Evolutionary conservation across 1,140 invertebrate species (phyloP), one percentile per base, ranked within the genome.

Genomic region (Drosophila arawakana): DNA sequence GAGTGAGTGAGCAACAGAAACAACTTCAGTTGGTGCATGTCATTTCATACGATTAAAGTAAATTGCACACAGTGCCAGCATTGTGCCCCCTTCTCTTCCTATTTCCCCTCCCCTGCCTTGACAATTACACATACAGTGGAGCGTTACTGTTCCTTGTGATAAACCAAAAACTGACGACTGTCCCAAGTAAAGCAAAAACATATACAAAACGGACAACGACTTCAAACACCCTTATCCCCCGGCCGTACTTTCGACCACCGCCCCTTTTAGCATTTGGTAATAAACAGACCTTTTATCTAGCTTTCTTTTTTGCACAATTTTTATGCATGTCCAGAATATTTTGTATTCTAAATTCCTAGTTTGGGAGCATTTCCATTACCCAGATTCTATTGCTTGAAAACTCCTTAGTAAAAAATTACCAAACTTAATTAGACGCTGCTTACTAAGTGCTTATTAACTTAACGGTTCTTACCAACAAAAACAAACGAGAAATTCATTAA

Each of bases 241-340:
- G 18, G 18, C 18, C 18, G 13, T 30, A 30, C 25, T 6, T 41
- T 35, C 25, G 0, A 5, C 25, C 25, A 30, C 25, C 25, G 6
- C 25, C 25, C 25, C 25, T 5, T 30, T 30, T 30, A 30, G 4
- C 25, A 1, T 3, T 30, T 4, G 3, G 3, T 30, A 30, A 30
- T 30, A 30, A 30, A 30, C 6, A 30, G 3, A 30, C 2, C 25
- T 30, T 2, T 2, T 2, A 30, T 30, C 25, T 4, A 76, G 73
- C 68, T 73, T 44, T 65, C 49, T 67, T 59, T 15, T 43, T 34
- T 60, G 55, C 47, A 41, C 50, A 77, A 69, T 59, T 73, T 73
- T 73, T 60, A 37, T 63, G 66, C 62, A 82, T 88, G 80, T 80
- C 76, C 83, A 86, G 77, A 74, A 80, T 82, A 80, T 69, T 70